phyloP scores from a whole-genome alignment of 1,140 invertebrate genomes.

The Ganaspis sp. region DNA sequence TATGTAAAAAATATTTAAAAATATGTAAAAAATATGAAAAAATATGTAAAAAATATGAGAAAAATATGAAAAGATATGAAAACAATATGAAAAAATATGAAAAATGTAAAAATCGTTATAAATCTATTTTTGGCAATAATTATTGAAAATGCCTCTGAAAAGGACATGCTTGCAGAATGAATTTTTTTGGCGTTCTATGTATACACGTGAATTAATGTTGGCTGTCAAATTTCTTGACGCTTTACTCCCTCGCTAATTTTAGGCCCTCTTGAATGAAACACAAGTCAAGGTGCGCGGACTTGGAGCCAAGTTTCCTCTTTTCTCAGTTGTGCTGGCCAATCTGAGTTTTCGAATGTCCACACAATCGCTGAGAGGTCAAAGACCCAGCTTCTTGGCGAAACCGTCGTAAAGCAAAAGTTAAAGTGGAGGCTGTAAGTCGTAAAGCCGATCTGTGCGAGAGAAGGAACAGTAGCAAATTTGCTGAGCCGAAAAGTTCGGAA shows the following conservation, averaged over 20 bases:
- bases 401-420: conserved; percentile 30
- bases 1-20: too few species aligned
- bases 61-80: too few species aligned
- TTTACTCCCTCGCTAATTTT: conserved; percentile 65
- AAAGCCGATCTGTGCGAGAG: neutral
- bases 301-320: conserved; percentile 58
- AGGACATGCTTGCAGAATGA: too few species aligned
- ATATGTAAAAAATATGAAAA: too few species aligned
- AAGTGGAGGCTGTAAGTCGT: neutral
- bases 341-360: conserved; percentile 65
- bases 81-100: too few species aligned
- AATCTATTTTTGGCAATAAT: too few species aligned
- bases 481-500: neutral
- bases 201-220: conserved; percentile 22
- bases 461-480: conserved; percentile 10
- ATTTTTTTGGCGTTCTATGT: neutral
- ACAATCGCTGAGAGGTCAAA: conserved; percentile 59
- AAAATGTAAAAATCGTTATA: too few species aligned
- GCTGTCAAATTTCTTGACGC: conserved; percentile 60
- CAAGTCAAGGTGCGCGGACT: conserved; percentile 50
- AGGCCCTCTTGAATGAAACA: conserved; percentile 63
- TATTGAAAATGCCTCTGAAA: too few species aligned
- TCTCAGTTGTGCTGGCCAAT: conserved; percentile 57
- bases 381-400: conserved; percentile 48
- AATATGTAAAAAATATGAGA: too few species aligned